phyloP scores from a whole-genome alignment of 2,113 vertebrate species.

The Bubo bubo region DNA sequence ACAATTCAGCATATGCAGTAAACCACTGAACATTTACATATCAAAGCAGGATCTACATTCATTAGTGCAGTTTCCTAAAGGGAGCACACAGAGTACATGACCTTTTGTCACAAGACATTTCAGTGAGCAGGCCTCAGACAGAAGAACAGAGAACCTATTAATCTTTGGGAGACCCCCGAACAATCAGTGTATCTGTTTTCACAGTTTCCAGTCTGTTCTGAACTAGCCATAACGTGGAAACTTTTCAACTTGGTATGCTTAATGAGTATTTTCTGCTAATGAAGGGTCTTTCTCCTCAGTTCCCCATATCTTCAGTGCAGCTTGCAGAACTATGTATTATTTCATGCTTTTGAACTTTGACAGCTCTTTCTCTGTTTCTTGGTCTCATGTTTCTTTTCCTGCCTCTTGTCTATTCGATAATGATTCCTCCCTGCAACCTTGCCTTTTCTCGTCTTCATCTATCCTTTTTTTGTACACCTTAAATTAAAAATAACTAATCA shows the following conservation, averaged over 20 bases:
- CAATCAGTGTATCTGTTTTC: constrained; percentile 42
- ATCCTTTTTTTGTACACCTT: neutral
- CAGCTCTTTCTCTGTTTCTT: neutral
- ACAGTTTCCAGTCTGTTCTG: constrained; percentile 10
- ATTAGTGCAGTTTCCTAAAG: constrained; percentile 32
- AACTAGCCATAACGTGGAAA: neutral
- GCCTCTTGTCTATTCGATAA: neutral
- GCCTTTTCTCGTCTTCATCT: neutral
- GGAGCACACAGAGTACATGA: neutral
- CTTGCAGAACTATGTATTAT: neutral
- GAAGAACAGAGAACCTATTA: constrained; percentile 64
- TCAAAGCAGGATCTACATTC: constrained; percentile 12
- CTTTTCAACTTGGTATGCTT: constrained; percentile 27
- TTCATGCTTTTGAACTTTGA: constrained; percentile 1
- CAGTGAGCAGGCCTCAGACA: neutral
- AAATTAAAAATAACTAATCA: neutral
- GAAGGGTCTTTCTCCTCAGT: neutral
- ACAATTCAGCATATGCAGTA: neutral
- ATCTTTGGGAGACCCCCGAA: constrained; percentile 39
- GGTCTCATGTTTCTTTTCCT: neutral
- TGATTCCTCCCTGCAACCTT: neutral
- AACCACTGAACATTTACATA: neutral
- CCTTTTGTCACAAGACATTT: constrained; percentile 37
- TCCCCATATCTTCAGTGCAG: neutral
- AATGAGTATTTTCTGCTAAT: constrained; percentile 34